Conservation (phyloP, 2,888 invertebrate species). For the Himalopsyche kuldschensis region DNA sequence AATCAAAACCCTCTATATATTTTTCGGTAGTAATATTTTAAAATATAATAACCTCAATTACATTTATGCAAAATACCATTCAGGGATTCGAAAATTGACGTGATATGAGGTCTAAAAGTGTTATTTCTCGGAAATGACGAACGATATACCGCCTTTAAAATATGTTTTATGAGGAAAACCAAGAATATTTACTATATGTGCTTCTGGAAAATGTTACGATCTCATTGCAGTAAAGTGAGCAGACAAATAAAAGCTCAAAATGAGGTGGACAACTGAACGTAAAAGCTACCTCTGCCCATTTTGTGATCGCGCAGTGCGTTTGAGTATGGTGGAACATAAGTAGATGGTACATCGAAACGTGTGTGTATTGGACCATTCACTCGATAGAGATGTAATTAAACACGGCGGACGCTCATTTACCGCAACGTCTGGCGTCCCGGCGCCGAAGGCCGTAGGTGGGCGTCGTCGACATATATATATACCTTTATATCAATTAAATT, state of each 20-base stretch:
- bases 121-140: too few relatives aligned
- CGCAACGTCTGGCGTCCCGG: background rate
- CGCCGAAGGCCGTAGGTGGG: background rate
- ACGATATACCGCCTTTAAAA: too few relatives aligned
- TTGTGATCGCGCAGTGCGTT: background rate
- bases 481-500: background rate
- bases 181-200: too few relatives aligned
- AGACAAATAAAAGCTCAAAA: background rate
- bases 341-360: background rate
- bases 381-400: conserved; percentile 14
- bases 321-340: background rate
- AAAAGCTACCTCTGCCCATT: background rate
- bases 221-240: too few relatives aligned
- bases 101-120: too few relatives aligned
- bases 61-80: too few relatives aligned
- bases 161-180: too few relatives aligned
- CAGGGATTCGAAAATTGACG: too few relatives aligned
- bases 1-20: too few relatives aligned
- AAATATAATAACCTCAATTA: too few relatives aligned
- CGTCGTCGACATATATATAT: background rate
- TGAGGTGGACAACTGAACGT: background rate
- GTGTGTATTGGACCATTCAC: background rate
- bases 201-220: too few relatives aligned
- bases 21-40: too few relatives aligned
- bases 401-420: conserved; percentile 8